These are phyloP conservation scores for Aleiodes sp. DNA, from an alignment of 1,140 invertebrate genomes.

Conservation along the genomic window DNA sequence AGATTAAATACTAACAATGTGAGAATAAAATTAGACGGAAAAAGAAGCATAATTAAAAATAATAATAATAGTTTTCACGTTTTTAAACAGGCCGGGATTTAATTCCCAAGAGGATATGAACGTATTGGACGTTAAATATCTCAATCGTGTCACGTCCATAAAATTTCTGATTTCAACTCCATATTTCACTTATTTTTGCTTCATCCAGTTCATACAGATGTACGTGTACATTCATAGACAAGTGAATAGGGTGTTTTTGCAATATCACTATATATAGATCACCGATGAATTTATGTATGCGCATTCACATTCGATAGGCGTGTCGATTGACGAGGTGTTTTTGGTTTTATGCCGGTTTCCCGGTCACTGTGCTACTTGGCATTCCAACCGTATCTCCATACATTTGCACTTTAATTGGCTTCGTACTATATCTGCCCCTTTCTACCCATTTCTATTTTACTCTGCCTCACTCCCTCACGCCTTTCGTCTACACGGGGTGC, in stretches of 20 bases:
- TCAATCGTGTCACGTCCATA: constrained; percentile 23
- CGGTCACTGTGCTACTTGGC: constrained; percentile 53
- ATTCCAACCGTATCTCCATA: constrained; percentile 59
- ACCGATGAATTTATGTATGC: constrained; percentile 31
- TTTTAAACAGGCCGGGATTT: no score
- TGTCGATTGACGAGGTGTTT: constrained; percentile 37
- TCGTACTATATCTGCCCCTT: constrained; percentile 33
- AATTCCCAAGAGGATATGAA: constrained; percentile 1
- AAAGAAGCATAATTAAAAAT: no score
- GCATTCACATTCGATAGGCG: constrained; percentile 29
- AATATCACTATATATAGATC: background rate
- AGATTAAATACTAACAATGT: no score
- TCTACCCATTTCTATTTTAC: constrained; percentile 30
- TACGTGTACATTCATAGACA: background rate
- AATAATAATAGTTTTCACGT: background rate
- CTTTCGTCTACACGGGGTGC: constrained; percentile 2
- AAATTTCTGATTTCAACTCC: constrained; percentile 25
- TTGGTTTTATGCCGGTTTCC: constrained; percentile 51
- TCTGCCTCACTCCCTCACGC: constrained; percentile 4
- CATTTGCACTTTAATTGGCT: constrained; percentile 65
- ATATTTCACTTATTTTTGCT: no score
- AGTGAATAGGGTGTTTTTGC: background rate
- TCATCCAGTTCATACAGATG: background rate
- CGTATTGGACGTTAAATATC: background rate
- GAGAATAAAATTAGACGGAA: no score